A percentile compares a stretch with the other conserved stretches of the same genome.
Evolutionary conservation across 2,797 vertebrate species (phyloP).

Genomic region (Fundulus diaphanus): DNA sequence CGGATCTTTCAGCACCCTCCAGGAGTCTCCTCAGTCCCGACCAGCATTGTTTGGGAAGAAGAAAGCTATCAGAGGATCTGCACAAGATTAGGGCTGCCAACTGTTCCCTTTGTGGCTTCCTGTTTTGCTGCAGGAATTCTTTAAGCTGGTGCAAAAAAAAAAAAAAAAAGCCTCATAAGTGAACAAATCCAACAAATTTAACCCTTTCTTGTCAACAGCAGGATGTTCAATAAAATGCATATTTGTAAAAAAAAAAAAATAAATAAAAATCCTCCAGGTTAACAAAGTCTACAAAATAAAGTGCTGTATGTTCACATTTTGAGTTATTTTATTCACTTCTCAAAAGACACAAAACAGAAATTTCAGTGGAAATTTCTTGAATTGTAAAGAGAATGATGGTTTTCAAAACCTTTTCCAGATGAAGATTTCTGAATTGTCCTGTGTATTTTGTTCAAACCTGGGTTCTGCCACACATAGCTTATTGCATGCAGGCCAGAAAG

Average conservation of each 20-base stretch:
- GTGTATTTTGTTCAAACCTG: not conserved
- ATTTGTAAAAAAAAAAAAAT: not conserved
- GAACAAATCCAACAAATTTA: slow-evolving; percentile 56
- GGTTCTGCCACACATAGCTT: not conserved
- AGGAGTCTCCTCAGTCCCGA: slow-evolving; percentile 51
- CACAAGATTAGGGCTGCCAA: slow-evolving; percentile 86
- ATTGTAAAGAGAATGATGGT: not conserved
- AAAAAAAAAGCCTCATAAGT: slow-evolving; percentile 49
- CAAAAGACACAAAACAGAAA: not conserved
- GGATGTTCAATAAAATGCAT: not conserved
- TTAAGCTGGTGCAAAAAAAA: slow-evolving; percentile 79
- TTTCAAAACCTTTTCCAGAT: not conserved
- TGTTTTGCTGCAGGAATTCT: slow-evolving; percentile 89
- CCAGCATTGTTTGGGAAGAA: slow-evolving; percentile 74
- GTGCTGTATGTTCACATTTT: not conserved
- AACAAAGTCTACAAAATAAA: not conserved
- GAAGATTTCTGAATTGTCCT: not conserved
- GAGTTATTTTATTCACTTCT: not conserved
- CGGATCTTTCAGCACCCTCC: slow-evolving; percentile 57
- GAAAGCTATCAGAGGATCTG: slow-evolving; percentile 86
- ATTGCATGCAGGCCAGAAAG: not conserved
- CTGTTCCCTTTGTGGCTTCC: slow-evolving; percentile 86
- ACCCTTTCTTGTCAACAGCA: slow-evolving; percentile 55
- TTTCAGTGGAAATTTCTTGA: not conserved
- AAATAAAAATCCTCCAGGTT: not conserved